A percentile compares a stretch with the other conserved stretches of the same genome.
These are phyloP conservation scores for Eurois occulta DNA, from an alignment of 2,888 invertebrate genomes.

Conservation along the genomic window DNA sequence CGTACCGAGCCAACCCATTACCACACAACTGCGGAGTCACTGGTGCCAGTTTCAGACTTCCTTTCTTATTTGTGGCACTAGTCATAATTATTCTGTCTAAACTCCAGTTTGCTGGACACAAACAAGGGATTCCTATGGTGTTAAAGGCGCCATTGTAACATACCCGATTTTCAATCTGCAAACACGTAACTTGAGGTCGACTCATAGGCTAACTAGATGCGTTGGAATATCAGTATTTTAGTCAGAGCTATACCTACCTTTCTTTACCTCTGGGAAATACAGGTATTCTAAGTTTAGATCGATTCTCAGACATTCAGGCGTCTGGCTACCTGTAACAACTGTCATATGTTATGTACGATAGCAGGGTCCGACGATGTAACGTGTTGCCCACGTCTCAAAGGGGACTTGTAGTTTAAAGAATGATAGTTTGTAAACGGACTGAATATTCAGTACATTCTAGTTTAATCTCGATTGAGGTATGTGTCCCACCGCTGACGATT, in stretches of 20 bases:
- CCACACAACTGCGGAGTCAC: too few relatives aligned
- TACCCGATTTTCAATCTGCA: not conserved
- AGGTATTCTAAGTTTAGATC: conserved; percentile 11
- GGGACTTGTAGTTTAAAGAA: not conserved
- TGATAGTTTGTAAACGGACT: not conserved
- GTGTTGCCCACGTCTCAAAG: not conserved
- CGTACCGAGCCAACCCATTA: too few relatives aligned
- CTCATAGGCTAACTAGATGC: conserved; percentile 1
- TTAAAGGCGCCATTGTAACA: not conserved
- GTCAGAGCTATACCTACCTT: not conserved
- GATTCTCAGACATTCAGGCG: not conserved
- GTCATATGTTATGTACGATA: conserved; percentile 8
- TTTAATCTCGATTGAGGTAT: not conserved
- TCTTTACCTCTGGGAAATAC: conserved; percentile 10
- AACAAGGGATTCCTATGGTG: not conserved
- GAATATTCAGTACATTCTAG: not conserved
- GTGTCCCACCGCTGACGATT: not conserved
- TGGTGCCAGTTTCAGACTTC: too few relatives aligned
- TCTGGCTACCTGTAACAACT: not conserved
- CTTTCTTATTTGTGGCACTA: not conserved
- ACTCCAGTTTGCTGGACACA: not conserved
- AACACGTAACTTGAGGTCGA: not conserved
- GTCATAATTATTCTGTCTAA: not conserved
- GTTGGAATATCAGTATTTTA: not conserved
- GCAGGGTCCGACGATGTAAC: not conserved